Conservation (phyloP, 2,113 vertebrate genomes). For the Eptesicus fuscus region DNA sequence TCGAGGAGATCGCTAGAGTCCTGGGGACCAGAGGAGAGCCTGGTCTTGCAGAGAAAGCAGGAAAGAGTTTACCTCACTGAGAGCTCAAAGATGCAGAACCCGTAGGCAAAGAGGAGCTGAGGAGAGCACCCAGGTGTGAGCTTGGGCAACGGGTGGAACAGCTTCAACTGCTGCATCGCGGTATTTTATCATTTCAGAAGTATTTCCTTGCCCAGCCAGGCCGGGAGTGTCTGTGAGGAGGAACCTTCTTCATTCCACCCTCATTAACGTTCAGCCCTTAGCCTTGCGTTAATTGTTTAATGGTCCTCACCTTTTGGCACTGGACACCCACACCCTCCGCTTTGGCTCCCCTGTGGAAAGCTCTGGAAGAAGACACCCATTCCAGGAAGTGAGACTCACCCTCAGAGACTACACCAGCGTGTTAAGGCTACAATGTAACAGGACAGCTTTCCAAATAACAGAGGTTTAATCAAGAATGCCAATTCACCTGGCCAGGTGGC, state of each 20-base stretch:
- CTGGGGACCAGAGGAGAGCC: background rate
- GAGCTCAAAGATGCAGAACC: background rate
- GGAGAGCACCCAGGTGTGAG: background rate
- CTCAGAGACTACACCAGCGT: background rate
- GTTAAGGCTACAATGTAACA: background rate
- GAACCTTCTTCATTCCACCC: background rate
- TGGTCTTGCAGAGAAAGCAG: background rate
- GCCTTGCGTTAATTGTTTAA: background rate
- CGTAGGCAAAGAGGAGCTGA: background rate
- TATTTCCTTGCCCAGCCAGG: background rate
- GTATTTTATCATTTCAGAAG: background rate
- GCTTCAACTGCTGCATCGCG: too few species aligned
- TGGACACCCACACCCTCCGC: background rate
- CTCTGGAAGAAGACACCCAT: background rate
- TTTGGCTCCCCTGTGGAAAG: background rate
- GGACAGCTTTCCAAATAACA: background rate
- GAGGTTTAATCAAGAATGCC: background rate
- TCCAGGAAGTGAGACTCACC: background rate
- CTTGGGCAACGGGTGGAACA: background rate
- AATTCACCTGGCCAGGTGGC: background rate
- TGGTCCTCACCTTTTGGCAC: background rate
- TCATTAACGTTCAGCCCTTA: background rate
- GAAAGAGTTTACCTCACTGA: background rate
- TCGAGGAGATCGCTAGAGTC: background rate
- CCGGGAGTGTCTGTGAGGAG: background rate